Percentiles rank a stretch among this genome's conserved stretches.
Conservation (phyloP, 2,113 vertebrate species). For the Naja naja region DNA sequence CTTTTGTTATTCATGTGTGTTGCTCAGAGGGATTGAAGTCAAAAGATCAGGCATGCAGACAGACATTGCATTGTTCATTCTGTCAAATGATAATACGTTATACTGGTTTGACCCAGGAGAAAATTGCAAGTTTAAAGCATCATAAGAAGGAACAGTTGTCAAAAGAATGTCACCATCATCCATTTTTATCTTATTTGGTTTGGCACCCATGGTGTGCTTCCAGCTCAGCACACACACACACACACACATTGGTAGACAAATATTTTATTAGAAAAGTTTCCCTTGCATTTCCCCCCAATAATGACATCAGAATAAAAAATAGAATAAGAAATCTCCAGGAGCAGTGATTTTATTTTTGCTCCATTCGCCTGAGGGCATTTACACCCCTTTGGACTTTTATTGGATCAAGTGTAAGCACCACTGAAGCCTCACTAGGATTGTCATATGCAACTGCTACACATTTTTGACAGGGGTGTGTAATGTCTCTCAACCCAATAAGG, state of each 20-base stretch:
- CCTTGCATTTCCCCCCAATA: background rate
- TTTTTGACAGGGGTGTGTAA: background rate
- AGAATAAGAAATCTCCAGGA: constrained; percentile 15
- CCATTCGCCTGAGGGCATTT: background rate
- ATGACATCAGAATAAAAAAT: constrained; percentile 25
- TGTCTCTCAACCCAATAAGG: background rate
- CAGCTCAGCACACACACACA: background rate
- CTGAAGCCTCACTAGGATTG: background rate
- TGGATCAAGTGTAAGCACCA: background rate
- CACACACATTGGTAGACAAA: constrained; percentile 31
- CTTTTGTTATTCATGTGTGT: background rate
- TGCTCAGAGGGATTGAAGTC: background rate
- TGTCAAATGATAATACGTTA: constrained; percentile 7
- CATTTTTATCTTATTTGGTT: background rate
- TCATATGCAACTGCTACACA: background rate
- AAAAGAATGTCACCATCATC: constrained; percentile 1
- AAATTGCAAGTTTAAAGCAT: background rate
- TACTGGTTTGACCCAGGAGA: background rate
- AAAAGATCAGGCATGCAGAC: constrained; percentile 21
- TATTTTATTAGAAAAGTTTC: constrained; percentile 67
- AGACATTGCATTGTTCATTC: constrained; percentile 15
- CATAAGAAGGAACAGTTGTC: background rate
- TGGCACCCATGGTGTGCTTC: background rate
- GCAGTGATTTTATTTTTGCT: background rate
- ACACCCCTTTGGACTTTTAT: background rate